Conservation (phyloP, 2,888 invertebrate species). For the Neoascia interrupta region DNA sequence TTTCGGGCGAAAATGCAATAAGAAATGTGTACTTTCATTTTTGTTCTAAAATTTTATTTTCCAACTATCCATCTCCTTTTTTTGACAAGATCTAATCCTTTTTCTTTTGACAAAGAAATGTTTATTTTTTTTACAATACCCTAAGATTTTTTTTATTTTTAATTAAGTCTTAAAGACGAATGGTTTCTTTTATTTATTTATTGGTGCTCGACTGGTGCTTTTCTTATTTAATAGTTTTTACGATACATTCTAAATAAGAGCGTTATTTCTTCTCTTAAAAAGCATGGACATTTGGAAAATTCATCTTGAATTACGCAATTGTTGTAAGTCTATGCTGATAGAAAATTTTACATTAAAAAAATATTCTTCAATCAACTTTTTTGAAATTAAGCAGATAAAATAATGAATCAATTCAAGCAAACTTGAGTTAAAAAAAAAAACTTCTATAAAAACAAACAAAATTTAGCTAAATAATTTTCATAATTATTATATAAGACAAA, state of each 20-base stretch:
- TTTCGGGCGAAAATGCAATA: constrained; percentile 73
- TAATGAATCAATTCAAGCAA: constrained; percentile 45
- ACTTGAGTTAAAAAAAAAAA: constrained; percentile 21
- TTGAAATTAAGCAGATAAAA: constrained; percentile 6
- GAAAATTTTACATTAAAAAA: constrained; percentile 42
- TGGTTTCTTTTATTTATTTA: constrained; percentile 9
- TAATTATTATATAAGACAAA: constrained; percentile 34
- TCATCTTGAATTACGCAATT: constrained; percentile 19
- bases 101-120: too few species aligned
- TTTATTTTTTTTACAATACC: too few species aligned
- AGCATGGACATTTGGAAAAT: constrained; percentile 47
- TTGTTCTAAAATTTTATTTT: too few species aligned
- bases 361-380: not conserved
- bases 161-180: not conserved
- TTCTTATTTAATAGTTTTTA: constrained; percentile 42
- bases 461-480: constrained; percentile 31
- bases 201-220: constrained; percentile 64
- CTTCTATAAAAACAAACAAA: not conserved
- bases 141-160: too few species aligned
- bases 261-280: constrained; percentile 1
- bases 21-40: constrained; percentile 58
- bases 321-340: constrained; percentile 26
- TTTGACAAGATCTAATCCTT: constrained; percentile 5
- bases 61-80: constrained; percentile 39
- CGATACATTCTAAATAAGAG: constrained; percentile 1